phyloP scores from a whole-genome alignment of 1,140 invertebrate species.

The Magallana gigas region DNA sequence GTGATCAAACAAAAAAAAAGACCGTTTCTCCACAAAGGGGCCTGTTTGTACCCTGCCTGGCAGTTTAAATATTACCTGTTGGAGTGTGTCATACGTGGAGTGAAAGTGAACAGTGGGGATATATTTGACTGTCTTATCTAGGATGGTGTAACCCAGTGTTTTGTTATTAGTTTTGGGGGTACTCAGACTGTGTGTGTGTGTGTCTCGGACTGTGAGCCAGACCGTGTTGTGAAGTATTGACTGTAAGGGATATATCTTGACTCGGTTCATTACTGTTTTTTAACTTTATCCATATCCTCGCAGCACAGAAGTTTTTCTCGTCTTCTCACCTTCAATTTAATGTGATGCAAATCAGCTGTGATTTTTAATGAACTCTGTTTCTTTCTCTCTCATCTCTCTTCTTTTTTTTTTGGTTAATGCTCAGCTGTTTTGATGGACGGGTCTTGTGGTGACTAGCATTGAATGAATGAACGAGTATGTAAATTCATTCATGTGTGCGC shows the following conservation, averaged over 20 bases:
- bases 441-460: neutral
- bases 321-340: slow-evolving; percentile 30
- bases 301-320: neutral
- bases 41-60: neutral
- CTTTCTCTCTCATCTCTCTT: neutral
- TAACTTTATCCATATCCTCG: no score
- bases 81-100: neutral
- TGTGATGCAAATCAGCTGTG: slow-evolving; percentile 5
- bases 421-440: neutral
- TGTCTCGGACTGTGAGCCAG: neutral
- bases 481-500: slow-evolving; percentile 32
- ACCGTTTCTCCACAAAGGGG: neutral
- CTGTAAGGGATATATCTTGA: neutral
- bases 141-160: neutral
- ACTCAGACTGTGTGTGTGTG: neutral
- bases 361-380: neutral
- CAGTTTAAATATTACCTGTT: neutral
- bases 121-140: slow-evolving; percentile 8
- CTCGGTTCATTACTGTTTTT: neutral
- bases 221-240: neutral
- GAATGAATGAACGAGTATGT: slow-evolving; percentile 15
- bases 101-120: slow-evolving; percentile 12
- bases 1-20: neutral
- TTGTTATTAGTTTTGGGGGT: neutral
- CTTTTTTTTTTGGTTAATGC: neutral